Evolutionary conservation across 2,888 invertebrate species (phyloP), one percentile per base, ranked within the genome.

Genomic region (Dichetophora obliterata): DNA sequence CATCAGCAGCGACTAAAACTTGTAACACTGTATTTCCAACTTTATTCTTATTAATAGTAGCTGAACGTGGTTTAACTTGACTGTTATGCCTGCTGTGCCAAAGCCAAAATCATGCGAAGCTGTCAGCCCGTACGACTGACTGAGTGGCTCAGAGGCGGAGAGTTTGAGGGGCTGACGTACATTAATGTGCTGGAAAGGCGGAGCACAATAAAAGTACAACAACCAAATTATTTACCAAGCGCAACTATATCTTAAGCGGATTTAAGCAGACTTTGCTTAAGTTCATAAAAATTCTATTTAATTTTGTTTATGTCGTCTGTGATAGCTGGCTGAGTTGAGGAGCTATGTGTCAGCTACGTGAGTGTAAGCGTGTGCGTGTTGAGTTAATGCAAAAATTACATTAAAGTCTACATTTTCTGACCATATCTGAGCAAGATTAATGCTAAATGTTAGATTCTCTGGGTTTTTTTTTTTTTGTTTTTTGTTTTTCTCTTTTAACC

Each of bases 361-460:
- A 54, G 19, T 70, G 52, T 37, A 5, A 2, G 54, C 27, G n/a
- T 31, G 27, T 34, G 16, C 43, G 61, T 22, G 63, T 31, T 22
- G 50, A 65, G 63, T 50, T 65, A 74, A 74, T 74, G 74, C 54
- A 66, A 52, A 59, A 31, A 66, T 66, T 74, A 66, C 74, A 74
- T 74, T 74, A 74, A 52, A 66, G 66, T 9, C 16, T 61, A 19
- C 34, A 48, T 59, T 69, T 57, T 59, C 57, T 27, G 22, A 24
- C 4, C 57, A 19, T 59, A n/a, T 24, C n/a, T 68, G 27, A 68
- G 68, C 68, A 68, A 68, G 68, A 68, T 68, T 68, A 68, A 68
- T 68, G 68, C 50, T 69, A 6, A 24, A 16, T 61, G 16, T 61
- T 61, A 27, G 24, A 24, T 61, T 61, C 14, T 14, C 8, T 24